Percentiles rank a stretch among this genome's conserved stretches.
Evolutionary conservation across 1,140 invertebrate genomes (phyloP).

Genomic region (Phymastichus coffea): DNA sequence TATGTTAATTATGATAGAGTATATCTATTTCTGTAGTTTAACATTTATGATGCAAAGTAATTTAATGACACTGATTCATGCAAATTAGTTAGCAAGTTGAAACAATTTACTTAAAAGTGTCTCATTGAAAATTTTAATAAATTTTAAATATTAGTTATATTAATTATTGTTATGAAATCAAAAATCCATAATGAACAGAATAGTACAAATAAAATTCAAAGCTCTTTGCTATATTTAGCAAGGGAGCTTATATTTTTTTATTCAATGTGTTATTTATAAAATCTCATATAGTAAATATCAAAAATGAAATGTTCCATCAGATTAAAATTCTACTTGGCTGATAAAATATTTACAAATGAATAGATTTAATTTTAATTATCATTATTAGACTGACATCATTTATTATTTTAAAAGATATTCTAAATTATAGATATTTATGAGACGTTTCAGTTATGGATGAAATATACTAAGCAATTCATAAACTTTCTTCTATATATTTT

Average conservation of each 20-base stretch:
- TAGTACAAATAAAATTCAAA: constrained; percentile 24
- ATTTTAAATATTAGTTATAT: constrained; percentile 9
- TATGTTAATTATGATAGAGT: constrained; percentile 15
- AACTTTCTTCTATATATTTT: too few species aligned
- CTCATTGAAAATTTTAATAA: constrained; percentile 7
- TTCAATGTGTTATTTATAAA: constrained; percentile 20
- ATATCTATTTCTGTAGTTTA: constrained; percentile 22
- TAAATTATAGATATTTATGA: too few species aligned
- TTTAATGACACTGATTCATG: not conserved
- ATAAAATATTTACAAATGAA: not conserved
- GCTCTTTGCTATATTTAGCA: not conserved
- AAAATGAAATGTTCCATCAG: constrained; percentile 11
- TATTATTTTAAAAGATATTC: too few species aligned
- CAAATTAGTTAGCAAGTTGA: constrained; percentile 7
- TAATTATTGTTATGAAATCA: constrained; percentile 9
- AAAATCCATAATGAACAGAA: constrained; percentile 11
- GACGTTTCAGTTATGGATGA: too few species aligned
- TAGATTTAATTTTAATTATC: too few species aligned
- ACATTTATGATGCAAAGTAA: constrained; percentile 5
- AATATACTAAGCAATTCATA: too few species aligned
- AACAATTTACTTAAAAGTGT: constrained; percentile 11
- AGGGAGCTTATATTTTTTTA: constrained; percentile 24
- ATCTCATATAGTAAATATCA: constrained; percentile 13
- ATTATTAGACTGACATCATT: too few species aligned
- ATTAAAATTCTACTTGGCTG: not conserved